Conservation (phyloP, 2,797 vertebrate genomes). For the Lithobates sylvaticus region DNA sequence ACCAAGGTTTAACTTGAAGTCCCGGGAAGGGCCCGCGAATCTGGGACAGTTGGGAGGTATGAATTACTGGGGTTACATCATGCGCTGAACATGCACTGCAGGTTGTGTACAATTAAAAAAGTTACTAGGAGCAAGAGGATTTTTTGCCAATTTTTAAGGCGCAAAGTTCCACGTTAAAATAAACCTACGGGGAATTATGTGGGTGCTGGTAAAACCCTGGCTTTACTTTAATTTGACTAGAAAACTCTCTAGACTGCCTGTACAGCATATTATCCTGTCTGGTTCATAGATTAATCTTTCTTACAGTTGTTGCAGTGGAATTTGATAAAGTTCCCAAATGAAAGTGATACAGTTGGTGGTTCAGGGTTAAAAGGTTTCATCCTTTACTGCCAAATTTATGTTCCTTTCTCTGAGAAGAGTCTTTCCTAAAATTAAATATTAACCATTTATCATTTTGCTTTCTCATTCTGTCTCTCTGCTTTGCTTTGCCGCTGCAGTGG, state of each 20-base stretch:
- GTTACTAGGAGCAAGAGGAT: too few relatives aligned
- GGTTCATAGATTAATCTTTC: slow-evolving; percentile 4
- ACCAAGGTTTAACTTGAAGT: too few relatives aligned
- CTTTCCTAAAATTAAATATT: slow-evolving; percentile 40
- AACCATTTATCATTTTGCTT: slow-evolving; percentile 15
- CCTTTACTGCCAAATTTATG: slow-evolving; percentile 19
- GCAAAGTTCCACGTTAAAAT: background rate
- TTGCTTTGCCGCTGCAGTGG: background rate
- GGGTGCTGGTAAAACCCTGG: background rate
- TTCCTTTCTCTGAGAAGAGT: slow-evolving; percentile 1
- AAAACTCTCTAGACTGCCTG: background rate
- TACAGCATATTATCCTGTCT: background rate
- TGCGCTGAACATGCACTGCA: too few relatives aligned
- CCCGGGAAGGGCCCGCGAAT: too few relatives aligned
- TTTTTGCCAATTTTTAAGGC: too few relatives aligned
- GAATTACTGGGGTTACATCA: too few relatives aligned
- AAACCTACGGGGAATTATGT: background rate
- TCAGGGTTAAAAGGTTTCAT: slow-evolving; percentile 10
- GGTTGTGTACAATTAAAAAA: too few relatives aligned
- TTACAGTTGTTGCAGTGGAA: slow-evolving; percentile 11
- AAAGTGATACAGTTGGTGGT: slow-evolving; percentile 31
- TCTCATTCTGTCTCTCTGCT: background rate
- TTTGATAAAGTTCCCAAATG: slow-evolving; percentile 4
- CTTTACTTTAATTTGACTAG: background rate
- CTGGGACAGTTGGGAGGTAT: too few relatives aligned